These are phyloP conservation scores for Hyposoter didymator DNA, from an alignment of 2,888 invertebrate genomes.

Conservation along the genomic window DNA sequence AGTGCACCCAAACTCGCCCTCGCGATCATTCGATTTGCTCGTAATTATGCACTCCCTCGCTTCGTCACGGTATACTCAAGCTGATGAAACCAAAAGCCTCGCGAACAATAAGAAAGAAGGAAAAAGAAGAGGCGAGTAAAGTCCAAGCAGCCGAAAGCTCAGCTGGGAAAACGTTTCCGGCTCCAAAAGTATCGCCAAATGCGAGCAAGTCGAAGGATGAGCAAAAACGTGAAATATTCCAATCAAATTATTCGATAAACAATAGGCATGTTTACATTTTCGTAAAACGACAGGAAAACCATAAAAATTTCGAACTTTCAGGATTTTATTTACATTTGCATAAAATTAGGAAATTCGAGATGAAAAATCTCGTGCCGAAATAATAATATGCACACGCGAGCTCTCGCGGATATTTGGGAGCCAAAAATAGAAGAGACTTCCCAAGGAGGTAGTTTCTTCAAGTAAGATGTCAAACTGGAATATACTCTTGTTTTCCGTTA, in stretches of 20 bases:
- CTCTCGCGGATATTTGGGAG: slow-evolving; percentile 35
- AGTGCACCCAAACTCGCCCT: slow-evolving; percentile 47
- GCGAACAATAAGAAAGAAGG: slow-evolving; percentile 13
- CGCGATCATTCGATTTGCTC: slow-evolving; percentile 57
- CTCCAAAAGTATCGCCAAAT: neutral
- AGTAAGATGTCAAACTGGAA: slow-evolving; percentile 29
- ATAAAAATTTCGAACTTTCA: neutral
- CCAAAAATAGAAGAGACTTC: slow-evolving; percentile 28
- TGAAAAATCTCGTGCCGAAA: neutral
- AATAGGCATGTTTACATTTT: neutral
- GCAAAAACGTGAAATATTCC: neutral
- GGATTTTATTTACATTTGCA: neutral
- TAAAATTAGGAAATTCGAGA: neutral
- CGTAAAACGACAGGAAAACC: neutral
- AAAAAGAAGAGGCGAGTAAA: neutral
- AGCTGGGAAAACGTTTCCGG: neutral
- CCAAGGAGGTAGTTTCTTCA: slow-evolving; percentile 38
- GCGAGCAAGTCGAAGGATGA: too few relatives aligned
- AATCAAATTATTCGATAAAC: neutral
- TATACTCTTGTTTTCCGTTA: slow-evolving; percentile 24
- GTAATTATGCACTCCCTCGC: slow-evolving; percentile 54
- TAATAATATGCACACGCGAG: neutral
- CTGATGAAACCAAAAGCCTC: slow-evolving; percentile 35
- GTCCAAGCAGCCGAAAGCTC: neutral
- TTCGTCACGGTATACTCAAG: slow-evolving; percentile 38